Percentiles rank a stretch among this genome's conserved stretches.
Evolutionary conservation across 2,797 vertebrate species (phyloP).

Genomic region (Lerista edwardsae): DNA sequence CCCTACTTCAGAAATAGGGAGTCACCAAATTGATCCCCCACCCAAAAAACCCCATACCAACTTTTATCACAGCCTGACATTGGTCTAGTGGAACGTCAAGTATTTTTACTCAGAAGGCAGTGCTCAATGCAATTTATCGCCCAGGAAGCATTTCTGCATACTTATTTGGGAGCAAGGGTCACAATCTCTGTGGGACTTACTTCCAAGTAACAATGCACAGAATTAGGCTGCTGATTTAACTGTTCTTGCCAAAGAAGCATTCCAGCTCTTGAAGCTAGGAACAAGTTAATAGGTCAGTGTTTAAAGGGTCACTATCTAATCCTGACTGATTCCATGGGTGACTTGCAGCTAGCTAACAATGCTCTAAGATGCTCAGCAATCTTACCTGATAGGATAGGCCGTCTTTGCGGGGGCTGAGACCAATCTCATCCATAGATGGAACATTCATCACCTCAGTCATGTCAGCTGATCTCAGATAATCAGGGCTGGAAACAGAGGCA

Average conservation of each 20-base stretch:
- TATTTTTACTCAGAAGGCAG: not conserved
- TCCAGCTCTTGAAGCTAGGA: slow-evolving; percentile 44
- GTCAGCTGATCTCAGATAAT: slow-evolving; percentile 87
- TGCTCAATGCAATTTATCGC: not conserved
- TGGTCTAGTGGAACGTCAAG: not conserved
- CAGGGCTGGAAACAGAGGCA: slow-evolving; percentile 81
- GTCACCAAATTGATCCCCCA: rapidly evolving
- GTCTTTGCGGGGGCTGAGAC: slow-evolving; percentile 93
- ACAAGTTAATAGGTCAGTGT: slow-evolving; percentile 19
- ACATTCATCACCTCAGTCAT: slow-evolving; percentile 98
- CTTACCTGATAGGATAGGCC: slow-evolving; percentile 93
- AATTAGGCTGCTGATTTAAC: not conserved
- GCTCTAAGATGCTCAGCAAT: not conserved
- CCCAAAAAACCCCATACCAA: no score
- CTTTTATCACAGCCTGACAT: not conserved
- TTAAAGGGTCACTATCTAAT: slow-evolving; percentile 9
- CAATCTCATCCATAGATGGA: slow-evolving; percentile 93
- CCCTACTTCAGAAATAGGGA: not conserved
- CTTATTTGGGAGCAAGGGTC: not conserved
- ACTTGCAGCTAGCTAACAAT: no score
- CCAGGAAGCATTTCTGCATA: not conserved
- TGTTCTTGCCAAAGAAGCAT: slow-evolving; percentile 49
- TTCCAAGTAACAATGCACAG: not conserved
- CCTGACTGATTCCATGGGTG: not conserved
- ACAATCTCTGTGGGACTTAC: not conserved